phyloP scores from a whole-genome alignment of 2,113 vertebrate species.

The Scolopax mira region DNA sequence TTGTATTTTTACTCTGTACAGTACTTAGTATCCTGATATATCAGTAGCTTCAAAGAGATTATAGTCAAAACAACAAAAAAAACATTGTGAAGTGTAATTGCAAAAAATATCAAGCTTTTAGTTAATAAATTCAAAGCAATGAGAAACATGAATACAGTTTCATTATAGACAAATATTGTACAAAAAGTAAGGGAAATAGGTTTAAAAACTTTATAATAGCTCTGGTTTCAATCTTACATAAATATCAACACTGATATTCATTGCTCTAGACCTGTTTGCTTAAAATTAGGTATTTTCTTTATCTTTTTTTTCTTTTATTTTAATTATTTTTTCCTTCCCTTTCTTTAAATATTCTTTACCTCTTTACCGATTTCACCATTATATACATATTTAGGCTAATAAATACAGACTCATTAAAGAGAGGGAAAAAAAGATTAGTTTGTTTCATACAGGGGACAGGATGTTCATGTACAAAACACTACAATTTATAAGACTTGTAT shows the following conservation, averaged over 20 bases:
- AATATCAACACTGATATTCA: neutral
- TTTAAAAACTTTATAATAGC: neutral
- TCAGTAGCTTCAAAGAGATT: neutral
- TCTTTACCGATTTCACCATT: neutral
- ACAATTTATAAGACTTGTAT: neutral
- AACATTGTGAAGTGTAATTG: rapidly evolving
- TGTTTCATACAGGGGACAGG: neutral
- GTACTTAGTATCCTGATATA: neutral
- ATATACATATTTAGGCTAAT: neutral
- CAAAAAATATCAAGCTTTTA: neutral
- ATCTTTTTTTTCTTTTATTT: neutral
- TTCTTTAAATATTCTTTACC: neutral
- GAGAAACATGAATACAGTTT: neutral
- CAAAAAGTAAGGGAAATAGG: neutral
- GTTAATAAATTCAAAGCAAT: neutral
- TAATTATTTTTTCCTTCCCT: neutral
- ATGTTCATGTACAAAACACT: neutral
- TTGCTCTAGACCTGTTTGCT: neutral
- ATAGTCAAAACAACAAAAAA: neutral
- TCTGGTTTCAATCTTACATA: neutral
- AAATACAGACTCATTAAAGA: neutral
- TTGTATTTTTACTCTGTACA: neutral
- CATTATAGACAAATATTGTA: neutral
- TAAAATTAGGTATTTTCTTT: neutral
- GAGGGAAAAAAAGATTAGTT: neutral